Evolutionary conservation across 2,888 invertebrate species (phyloP).

Genomic region (Venustoraphidia nigricollis): DNA sequence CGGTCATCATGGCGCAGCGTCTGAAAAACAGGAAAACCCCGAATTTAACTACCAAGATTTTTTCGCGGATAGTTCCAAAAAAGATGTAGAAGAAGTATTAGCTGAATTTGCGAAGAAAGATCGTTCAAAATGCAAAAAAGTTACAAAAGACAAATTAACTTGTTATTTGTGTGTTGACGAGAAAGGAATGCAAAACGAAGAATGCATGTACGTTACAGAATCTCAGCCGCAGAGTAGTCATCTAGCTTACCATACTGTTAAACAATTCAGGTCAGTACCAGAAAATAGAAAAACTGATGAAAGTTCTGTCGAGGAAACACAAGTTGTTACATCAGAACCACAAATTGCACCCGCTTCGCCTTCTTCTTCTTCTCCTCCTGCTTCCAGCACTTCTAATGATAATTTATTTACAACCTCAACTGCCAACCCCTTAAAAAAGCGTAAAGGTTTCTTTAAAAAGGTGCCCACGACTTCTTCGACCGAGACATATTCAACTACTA

Average conservation of each 20-base stretch:
- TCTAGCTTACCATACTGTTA: constrained; percentile 49
- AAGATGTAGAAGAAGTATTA: constrained; percentile 52
- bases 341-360: constrained; percentile 18
- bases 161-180: constrained; percentile 58
- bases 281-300: constrained; percentile 23
- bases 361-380: neutral
- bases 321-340: constrained; percentile 28
- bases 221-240: constrained; percentile 47
- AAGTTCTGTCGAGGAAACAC: constrained; percentile 27
- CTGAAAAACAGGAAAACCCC: constrained; percentile 28
- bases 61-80: constrained; percentile 39
- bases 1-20: constrained; percentile 16
- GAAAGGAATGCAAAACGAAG: constrained; percentile 55
- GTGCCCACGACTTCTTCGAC: neutral
- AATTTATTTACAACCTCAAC: neutral
- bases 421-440: neutral
- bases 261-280: constrained; percentile 39
- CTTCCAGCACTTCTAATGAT: neutral
- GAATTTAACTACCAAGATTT: constrained; percentile 32
- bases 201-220: constrained; percentile 62
- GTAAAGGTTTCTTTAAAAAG: constrained; percentile 2
- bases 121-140: constrained; percentile 53
- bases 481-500: neutral
- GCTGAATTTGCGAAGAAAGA: constrained; percentile 61
- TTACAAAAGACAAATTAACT: constrained; percentile 58